Base-by-base conservation (phyloP, 2,797 vertebrate genomes). In the Pseudomugil gertrudae region DNA sequence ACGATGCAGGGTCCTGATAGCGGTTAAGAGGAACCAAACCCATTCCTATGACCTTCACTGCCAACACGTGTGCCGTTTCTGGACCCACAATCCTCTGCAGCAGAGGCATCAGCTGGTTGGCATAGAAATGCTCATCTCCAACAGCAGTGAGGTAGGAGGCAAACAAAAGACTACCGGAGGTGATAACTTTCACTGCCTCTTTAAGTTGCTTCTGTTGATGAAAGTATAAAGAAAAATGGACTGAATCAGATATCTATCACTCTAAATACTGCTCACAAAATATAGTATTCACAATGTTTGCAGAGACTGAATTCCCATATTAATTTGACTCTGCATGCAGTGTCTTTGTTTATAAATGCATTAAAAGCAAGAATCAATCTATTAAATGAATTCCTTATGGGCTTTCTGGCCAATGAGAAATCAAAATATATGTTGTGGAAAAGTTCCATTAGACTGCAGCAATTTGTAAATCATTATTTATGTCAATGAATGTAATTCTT, bases 101-200 rank as follows among this genome's bases (percentile, higher is more conserved):
- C 15, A 89, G 54, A 0, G 98, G 97, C 94, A 99, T 96, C 72
- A 98, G 84, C 36, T 87, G 87, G 36, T 89, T 84, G 36, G 93
- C 66, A 9, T 96, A 98, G 82, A 99, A 96, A 64, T 58, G 88
- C 67, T 98, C 96, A 71, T 98, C 96, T 51, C 97, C 96, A 0
- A 80, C 64, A 0, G 75, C 90, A 0, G 93, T 95, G 79, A 98
- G 93, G 84, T 94, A 95, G 35, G 95, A 94, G 45, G 93, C 81
- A 36, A 96, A 96, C 57, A 99, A 78, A 36, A 95, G 71, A 52
- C 94, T 86, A 24, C 96, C 98, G 0, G 95, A 94, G 32, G 96
- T 88, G 3, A 98, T 89, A 54, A 98, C 87, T 80, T 93, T 85
- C 27, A 92, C 71, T 0, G 95, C 94, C 1, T 97, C 96, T 84